Conservation (phyloP, 2,888 invertebrate species). For the Dryobotodes eremita region DNA sequence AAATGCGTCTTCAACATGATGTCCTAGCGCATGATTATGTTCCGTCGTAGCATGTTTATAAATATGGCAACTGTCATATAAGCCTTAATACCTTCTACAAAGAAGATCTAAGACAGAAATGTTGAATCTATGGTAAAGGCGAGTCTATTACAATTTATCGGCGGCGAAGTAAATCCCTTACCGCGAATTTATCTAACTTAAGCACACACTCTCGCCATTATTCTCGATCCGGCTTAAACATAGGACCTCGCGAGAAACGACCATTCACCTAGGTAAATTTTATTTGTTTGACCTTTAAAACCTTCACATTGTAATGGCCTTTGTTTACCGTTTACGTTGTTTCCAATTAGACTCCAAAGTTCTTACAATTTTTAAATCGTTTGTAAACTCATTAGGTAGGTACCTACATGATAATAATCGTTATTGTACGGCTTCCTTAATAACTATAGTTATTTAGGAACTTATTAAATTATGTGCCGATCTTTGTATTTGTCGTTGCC, state of each 20-base stretch:
- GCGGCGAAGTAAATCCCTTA: constrained; percentile 33
- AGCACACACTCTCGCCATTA: constrained; percentile 43
- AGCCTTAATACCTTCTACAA: background rate
- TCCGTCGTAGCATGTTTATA: constrained; percentile 12
- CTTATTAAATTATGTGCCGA: constrained; percentile 58
- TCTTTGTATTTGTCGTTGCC: constrained; percentile 62
- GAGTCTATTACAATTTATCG: constrained; percentile 40
- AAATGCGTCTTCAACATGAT: constrained; percentile 31
- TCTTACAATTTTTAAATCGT: constrained; percentile 15
- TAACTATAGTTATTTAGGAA: constrained; percentile 64
- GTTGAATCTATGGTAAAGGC: constrained; percentile 10
- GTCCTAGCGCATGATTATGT: background rate
- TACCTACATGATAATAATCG: constrained; percentile 49
- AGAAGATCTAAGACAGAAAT: background rate
- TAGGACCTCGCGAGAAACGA: constrained; percentile 29
- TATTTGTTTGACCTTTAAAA: constrained; percentile 37
- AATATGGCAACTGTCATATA: constrained; percentile 20
- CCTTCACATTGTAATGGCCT: constrained; percentile 47
- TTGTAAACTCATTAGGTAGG: constrained; percentile 43
- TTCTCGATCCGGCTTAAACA: constrained; percentile 39
- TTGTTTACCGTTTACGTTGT: constrained; percentile 45
- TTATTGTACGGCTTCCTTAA: constrained; percentile 48
- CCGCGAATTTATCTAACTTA: constrained; percentile 43
- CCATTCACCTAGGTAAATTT: constrained; percentile 44
- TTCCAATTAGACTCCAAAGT: constrained; percentile 35